A percentile compares a stretch with the other conserved stretches of the same genome.
phyloP scores from a whole-genome alignment of 2,113 vertebrate genomes.

The Oceanites oceanicus region DNA sequence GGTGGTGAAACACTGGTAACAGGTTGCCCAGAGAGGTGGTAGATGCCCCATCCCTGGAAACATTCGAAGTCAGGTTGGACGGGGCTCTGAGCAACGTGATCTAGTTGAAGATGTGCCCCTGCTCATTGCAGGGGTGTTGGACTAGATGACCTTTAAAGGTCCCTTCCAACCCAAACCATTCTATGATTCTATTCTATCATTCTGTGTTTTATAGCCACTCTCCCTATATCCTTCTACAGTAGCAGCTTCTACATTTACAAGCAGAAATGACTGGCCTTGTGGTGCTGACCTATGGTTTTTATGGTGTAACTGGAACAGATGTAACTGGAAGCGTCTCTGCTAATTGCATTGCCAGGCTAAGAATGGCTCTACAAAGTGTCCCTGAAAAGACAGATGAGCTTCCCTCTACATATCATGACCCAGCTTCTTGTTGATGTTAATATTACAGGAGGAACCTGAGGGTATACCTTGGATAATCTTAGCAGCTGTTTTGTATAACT shows the following conservation, averaged over 20 bases:
- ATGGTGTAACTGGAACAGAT: neutral
- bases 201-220: neutral
- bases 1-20: neutral
- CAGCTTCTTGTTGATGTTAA: neutral
- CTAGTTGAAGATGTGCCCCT: neutral
- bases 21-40: neutral
- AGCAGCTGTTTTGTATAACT: neutral
- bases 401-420: fast-evolving
- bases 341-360: neutral
- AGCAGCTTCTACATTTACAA: neutral
- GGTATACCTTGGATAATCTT: neutral
- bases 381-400: neutral
- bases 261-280: neutral
- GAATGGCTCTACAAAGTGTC: neutral
- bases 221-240: neutral
- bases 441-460: neutral
- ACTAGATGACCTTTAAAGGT: neutral
- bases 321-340: neutral
- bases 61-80: neutral
- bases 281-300: neutral
- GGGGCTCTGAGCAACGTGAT: neutral
- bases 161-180: neutral
- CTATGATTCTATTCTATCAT: neutral
- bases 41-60: neutral
- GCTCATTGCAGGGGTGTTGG: neutral